Base-by-base conservation (phyloP, 1,140 invertebrate species). In the Sycophaga agraensis region DNA sequence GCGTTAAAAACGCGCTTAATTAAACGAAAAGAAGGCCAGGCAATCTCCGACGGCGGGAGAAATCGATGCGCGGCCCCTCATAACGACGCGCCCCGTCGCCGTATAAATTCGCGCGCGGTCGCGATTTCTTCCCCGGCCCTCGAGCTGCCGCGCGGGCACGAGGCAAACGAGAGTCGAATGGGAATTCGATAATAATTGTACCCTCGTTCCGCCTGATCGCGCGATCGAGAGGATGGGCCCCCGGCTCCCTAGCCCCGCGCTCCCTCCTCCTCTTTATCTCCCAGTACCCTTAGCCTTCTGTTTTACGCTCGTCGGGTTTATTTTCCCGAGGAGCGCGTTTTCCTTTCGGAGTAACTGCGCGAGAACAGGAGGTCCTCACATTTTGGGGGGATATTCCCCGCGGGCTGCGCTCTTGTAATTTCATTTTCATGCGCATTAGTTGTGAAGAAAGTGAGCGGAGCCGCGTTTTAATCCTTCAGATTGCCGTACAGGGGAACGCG, bases 101-200 rank as follows among this genome's bases (percentile, higher is more conserved):
- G 48, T 34, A 40, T 17, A 48, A 59, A 45, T 43, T 45, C 22
- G 54, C 22, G 40, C n/a, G 31, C 37, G 31, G 21, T 26, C 42
- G 12, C 40, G 19, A 39, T 39, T 39, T 39, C 34, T 61, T 55
- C 39, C 37, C 8, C 17, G 35, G 37, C 12, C 12, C 17, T 39
- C 16, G 37, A 39, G 31, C 22, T 46, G 14, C 24, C 31, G 26
- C 43, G 22, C 19, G 16, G 40, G 40, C 51, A 59, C 51, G 54
- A 66, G 61, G 57, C 59, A 67, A 73, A 71, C 69, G 69, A 72
- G 70, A 73, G 64, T 71, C 68, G 63, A 73, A 73, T 74, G 68
- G 68, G 69, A 73, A 72, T 70, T 70, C 70, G 68, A 73, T 74
- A 73, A 74, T 71, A 71, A 73, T 74, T 71, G 66, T 66, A 50